Evolutionary conservation across 2,888 invertebrate species (phyloP), one percentile per base, ranked within the genome.

Genomic region (Pammene aurita): DNA sequence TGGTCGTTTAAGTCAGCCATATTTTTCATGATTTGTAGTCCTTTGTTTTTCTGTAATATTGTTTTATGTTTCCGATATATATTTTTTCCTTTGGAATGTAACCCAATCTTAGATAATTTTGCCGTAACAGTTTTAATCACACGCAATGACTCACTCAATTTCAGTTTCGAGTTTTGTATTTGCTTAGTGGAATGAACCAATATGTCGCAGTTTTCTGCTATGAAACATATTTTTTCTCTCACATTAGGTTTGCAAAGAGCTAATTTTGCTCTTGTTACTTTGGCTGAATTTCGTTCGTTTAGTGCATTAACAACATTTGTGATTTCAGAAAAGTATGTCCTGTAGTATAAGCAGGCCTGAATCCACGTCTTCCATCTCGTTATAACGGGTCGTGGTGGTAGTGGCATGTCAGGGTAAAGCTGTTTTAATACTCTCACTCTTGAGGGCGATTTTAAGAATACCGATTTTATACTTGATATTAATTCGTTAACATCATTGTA

Each of bases 11-110:
- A 46, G 34, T 54, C 54, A 34, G 35, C 60, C 46, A 60, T 46
- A 46, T 60, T 60, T 60, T 60, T n/a, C 60, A 60, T 46, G n/a
- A 46, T 60, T 35, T 48, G 46, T 60, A 60, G 46, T 35, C 46
- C 46, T 9, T 34, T 60, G n/a, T n/a, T n/a, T n/a, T n/a, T n/a
- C n/a, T n/a, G n/a, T n/a, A n/a, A n/a, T n/a, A n/a, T n/a, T n/a
- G n/a, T n/a, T n/a, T n/a, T n/a, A n/a, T n/a, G n/a, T n/a, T n/a
- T n/a, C n/a, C n/a, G n/a, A n/a, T n/a, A 34, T 57, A 13, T 42
- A 2, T 57, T 57, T 57, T 57, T 42, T 18, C 57, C 42, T 13
- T 38, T 42, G 13, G 41, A 14, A 57, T 57, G 57, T 57, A 58
- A n/a, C 58, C 14, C 44, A 34, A 58, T 58, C 42, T 58, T 58